phyloP scores from a whole-genome alignment of 1,140 invertebrate genomes.

The Prorops nasuta region DNA sequence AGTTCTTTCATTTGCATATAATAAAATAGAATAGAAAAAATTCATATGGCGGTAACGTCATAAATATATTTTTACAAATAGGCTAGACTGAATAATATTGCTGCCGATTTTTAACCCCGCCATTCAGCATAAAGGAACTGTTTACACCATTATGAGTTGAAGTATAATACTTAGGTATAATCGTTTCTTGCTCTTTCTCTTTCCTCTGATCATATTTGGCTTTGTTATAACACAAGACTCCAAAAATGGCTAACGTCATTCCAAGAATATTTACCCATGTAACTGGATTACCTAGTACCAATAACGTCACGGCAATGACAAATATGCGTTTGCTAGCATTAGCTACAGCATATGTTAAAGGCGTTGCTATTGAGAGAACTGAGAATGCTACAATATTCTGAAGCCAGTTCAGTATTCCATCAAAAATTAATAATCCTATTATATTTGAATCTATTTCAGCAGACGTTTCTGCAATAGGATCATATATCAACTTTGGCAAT shows the following conservation, averaged over 20 bases:
- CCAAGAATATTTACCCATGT: constrained; percentile 84
- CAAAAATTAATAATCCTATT: constrained; percentile 69
- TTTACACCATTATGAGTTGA: constrained; percentile 37
- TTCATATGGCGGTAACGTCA: constrained; percentile 2
- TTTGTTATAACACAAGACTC: constrained; percentile 89
- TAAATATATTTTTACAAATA: constrained; percentile 20
- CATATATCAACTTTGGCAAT: constrained; percentile 64
- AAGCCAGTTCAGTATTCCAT: constrained; percentile 89
- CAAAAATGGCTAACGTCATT: constrained; percentile 87
- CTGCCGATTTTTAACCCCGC: constrained; percentile 31
- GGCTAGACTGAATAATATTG: constrained; percentile 38
- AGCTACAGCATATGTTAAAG: constrained; percentile 92
- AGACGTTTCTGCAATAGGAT: constrained; percentile 57
- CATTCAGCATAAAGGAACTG: constrained; percentile 37
- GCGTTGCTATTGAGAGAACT: constrained; percentile 83
- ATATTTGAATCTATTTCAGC: constrained; percentile 54
- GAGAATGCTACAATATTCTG: constrained; percentile 96
- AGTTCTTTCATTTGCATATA: no score
- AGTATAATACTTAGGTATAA: constrained; percentile 57
- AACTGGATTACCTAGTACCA: constrained; percentile 90
- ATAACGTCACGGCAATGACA: constrained; percentile 85
- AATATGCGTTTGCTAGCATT: constrained; percentile 95
- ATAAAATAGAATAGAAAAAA: constrained; percentile 1
- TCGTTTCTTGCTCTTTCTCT: constrained; percentile 54
- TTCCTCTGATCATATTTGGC: constrained; percentile 72